Percentiles rank a stretch among this genome's conserved stretches.
phyloP scores from a whole-genome alignment of 2,888 invertebrate genomes.

The Lobophora halterata region DNA sequence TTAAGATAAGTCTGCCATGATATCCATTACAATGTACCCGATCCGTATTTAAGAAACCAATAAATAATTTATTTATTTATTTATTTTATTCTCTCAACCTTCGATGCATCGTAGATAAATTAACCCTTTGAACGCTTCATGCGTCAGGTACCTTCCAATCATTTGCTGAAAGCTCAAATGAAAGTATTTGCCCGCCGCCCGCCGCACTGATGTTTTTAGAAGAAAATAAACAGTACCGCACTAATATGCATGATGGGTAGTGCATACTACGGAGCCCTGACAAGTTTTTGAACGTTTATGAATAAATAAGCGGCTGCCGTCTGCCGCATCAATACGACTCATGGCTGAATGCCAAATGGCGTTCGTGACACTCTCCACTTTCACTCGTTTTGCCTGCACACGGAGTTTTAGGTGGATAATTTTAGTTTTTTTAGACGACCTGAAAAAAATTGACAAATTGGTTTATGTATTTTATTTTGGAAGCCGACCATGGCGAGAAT shows the following conservation, averaged over 20 bases:
- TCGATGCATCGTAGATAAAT: too few relatives aligned
- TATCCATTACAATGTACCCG: too few relatives aligned
- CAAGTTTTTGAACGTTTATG: constrained; percentile 77
- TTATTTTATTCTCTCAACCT: too few relatives aligned
- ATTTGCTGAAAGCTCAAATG: constrained; percentile 6
- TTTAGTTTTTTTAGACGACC: constrained; percentile 36
- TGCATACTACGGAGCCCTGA: constrained; percentile 40
- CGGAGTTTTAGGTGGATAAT: constrained; percentile 61
- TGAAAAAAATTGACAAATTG: too few relatives aligned
- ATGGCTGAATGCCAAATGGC: constrained; percentile 71
- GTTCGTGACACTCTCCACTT: constrained; percentile 76
- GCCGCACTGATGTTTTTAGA: constrained; percentile 47
- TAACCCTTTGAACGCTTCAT: too few relatives aligned
- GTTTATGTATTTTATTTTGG: too few relatives aligned
- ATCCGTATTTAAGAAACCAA: too few relatives aligned
- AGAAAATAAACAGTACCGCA: constrained; percentile 54
- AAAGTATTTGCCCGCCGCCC: too few relatives aligned
- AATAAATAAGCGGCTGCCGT: constrained; percentile 72
- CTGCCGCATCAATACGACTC: constrained; percentile 71
- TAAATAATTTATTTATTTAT: too few relatives aligned
- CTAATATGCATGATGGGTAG: constrained; percentile 44
- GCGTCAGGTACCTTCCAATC: too few relatives aligned
- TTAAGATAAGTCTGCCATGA: too few relatives aligned
- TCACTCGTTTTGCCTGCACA: constrained; percentile 56
- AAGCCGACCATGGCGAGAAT: too few relatives aligned